A percentile compares a stretch with the other conserved stretches of the same genome.
Evolutionary conservation across 2,888 invertebrate genomes (phyloP).

Genomic region (Leptopilina syphax): DNA sequence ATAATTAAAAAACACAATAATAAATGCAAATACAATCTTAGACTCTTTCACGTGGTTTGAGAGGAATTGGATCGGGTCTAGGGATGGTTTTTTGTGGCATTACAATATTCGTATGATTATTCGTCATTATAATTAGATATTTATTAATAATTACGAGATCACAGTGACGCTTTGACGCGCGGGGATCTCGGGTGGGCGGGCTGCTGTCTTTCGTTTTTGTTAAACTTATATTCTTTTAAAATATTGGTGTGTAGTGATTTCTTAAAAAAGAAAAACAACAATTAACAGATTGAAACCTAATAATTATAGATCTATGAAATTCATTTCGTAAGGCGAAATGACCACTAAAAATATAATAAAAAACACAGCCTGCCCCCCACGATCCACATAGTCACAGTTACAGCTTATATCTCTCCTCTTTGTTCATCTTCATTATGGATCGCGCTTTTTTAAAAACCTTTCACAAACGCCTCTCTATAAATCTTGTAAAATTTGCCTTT

Average conservation of each 20-base stretch:
- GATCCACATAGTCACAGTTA: slow-evolving; percentile 77
- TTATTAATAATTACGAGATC: slow-evolving; percentile 77
- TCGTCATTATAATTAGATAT: slow-evolving; percentile 74
- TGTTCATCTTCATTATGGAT: slow-evolving; percentile 56
- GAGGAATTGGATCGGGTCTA: slow-evolving; percentile 52
- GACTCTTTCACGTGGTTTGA: slow-evolving; percentile 50
- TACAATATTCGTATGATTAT: slow-evolving; percentile 75
- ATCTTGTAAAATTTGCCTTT: slow-evolving; percentile 36
- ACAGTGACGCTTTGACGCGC: slow-evolving; percentile 77
- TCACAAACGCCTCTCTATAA: slow-evolving; percentile 34
- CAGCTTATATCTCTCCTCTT: slow-evolving; percentile 70
- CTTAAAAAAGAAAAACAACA: too few relatives aligned
- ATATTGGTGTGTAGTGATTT: not conserved
- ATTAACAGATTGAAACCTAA: too few relatives aligned
- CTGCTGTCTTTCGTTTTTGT: slow-evolving; percentile 63
- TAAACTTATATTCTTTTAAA: slow-evolving; percentile 44
- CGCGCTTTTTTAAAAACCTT: slow-evolving; percentile 42
- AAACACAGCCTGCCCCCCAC: slow-evolving; percentile 74
- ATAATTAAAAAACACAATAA: slow-evolving; percentile 55
- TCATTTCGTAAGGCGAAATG: too few relatives aligned
- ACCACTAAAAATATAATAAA: slow-evolving; percentile 23
- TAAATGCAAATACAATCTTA: slow-evolving; percentile 54
- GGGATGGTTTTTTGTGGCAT: slow-evolving; percentile 61
- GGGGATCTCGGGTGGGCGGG: slow-evolving; percentile 76
- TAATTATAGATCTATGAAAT: too few relatives aligned